These are phyloP conservation scores for Metalampra italica DNA, from an alignment of 2,888 invertebrate genomes.

Conservation along the genomic window DNA sequence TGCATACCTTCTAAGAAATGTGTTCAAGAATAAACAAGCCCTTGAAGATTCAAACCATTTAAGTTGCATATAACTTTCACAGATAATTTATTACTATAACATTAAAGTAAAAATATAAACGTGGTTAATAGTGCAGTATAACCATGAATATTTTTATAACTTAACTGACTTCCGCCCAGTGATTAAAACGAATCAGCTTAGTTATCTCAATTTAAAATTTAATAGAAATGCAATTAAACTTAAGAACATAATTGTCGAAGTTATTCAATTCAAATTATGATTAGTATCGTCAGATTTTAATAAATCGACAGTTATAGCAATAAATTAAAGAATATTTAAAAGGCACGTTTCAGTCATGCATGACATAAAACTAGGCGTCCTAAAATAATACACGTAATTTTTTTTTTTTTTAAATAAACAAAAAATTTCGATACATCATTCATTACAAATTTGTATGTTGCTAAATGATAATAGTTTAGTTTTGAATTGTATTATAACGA, in stretches of 20 bases:
- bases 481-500: too few species aligned
- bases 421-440: too few species aligned
- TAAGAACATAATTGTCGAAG: slow-evolving; percentile 18
- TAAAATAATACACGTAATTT: too few species aligned
- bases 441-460: too few species aligned
- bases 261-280: slow-evolving; percentile 17
- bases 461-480: too few species aligned
- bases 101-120: slow-evolving; percentile 15
- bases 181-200: slow-evolving; percentile 9
- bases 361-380: too few species aligned
- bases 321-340: too few species aligned
- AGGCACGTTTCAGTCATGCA: too few species aligned
- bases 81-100: slow-evolving; percentile 21
- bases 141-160: slow-evolving; percentile 14
- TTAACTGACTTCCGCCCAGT: slow-evolving; percentile 17
- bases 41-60: not conserved
- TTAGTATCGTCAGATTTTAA: slow-evolving; percentile 6
- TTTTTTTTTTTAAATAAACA: too few species aligned
- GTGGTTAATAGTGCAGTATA: slow-evolving; percentile 15
- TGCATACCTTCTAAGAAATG: too few species aligned
- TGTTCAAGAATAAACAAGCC: not conserved
- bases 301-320: not conserved
- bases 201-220: slow-evolving; percentile 26
- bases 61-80: slow-evolving; percentile 7
- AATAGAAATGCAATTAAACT: slow-evolving; percentile 16